These are phyloP conservation scores for Watsonalla binaria DNA, from an alignment of 2,888 invertebrate genomes.

Conservation along the genomic window DNA sequence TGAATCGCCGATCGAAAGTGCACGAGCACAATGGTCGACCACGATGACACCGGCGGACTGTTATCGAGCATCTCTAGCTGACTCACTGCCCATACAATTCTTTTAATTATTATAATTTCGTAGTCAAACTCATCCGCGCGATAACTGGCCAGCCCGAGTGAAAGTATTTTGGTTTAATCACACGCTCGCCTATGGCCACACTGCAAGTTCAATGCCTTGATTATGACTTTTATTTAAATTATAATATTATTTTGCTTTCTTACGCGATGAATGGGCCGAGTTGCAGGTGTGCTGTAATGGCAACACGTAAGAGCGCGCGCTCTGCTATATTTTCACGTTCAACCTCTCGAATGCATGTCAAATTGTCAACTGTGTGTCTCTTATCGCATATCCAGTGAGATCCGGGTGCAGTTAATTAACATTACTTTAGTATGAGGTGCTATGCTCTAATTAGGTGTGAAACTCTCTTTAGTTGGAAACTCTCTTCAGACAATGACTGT, in stretches of 20 bases:
- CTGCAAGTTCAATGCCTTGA: slow-evolving; percentile 75
- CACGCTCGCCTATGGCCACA: slow-evolving; percentile 43
- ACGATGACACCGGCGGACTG: slow-evolving; percentile 54
- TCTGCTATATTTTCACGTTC: slow-evolving; percentile 20
- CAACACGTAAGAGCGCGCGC: slow-evolving; percentile 35
- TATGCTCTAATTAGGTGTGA: slow-evolving; percentile 21
- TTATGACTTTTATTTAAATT: slow-evolving; percentile 69
- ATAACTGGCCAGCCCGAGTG: slow-evolving; percentile 56
- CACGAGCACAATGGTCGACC: slow-evolving; percentile 56
- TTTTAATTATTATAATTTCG: slow-evolving; percentile 69
- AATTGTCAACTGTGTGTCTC: slow-evolving; percentile 28
- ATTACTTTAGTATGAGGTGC: slow-evolving; percentile 21
- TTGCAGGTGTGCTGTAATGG: slow-evolving; percentile 52
- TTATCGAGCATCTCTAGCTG: slow-evolving; percentile 65
- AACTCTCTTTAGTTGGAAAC: slow-evolving; percentile 25
- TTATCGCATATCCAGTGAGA: slow-evolving; percentile 17
- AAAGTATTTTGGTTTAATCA: slow-evolving; percentile 74
- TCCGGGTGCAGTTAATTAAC: slow-evolving; percentile 46
- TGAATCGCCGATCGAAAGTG: slow-evolving; percentile 57
- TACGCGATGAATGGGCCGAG: slow-evolving; percentile 42
- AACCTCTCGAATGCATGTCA: slow-evolving; percentile 24
- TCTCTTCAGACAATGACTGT: slow-evolving; percentile 8
- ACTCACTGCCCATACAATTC: slow-evolving; percentile 66
- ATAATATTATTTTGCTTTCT: slow-evolving; percentile 59
- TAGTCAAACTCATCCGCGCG: slow-evolving; percentile 56